phyloP scores from a whole-genome alignment of 1,140 invertebrate species.

The Drosophila simulans region DNA sequence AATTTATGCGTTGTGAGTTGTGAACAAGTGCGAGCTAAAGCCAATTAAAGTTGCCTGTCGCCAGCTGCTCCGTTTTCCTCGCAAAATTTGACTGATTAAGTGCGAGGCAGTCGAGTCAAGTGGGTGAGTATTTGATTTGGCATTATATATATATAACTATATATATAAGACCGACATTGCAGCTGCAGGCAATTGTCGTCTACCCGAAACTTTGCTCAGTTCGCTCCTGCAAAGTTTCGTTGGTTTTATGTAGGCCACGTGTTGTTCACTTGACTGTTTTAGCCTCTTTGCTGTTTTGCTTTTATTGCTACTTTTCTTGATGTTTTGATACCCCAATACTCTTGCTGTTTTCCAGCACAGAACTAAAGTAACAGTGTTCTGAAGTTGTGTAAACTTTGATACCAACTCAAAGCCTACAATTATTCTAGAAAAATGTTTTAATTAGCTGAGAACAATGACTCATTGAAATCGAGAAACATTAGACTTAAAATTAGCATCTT shows the following conservation, averaged over 20 bases:
- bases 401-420: background rate
- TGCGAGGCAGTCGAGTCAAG: constrained; percentile 51
- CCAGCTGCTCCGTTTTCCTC: constrained; percentile 51
- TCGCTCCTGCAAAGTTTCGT: constrained; percentile 19
- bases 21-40: constrained; percentile 50
- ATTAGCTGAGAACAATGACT: background rate
- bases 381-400: constrained; percentile 12
- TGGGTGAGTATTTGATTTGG: constrained; percentile 24
- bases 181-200: constrained; percentile 73
- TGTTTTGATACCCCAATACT: constrained; percentile 34
- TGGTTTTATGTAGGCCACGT: constrained; percentile 67
- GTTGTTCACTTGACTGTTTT: constrained; percentile 57
- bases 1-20: constrained; percentile 49
- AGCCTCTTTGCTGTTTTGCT: constrained; percentile 54
- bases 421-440: background rate
- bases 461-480: background rate
- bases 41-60: constrained; percentile 68
- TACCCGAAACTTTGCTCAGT: constrained; percentile 47
- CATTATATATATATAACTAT: background rate
- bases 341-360: background rate
- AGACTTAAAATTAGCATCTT: background rate
- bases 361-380: background rate
- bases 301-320: constrained; percentile 56
- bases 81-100: constrained; percentile 76
- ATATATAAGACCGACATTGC: constrained; percentile 24